Base-by-base conservation (phyloP, 2,888 invertebrate species). In the Tetragonisca angustula region DNA sequence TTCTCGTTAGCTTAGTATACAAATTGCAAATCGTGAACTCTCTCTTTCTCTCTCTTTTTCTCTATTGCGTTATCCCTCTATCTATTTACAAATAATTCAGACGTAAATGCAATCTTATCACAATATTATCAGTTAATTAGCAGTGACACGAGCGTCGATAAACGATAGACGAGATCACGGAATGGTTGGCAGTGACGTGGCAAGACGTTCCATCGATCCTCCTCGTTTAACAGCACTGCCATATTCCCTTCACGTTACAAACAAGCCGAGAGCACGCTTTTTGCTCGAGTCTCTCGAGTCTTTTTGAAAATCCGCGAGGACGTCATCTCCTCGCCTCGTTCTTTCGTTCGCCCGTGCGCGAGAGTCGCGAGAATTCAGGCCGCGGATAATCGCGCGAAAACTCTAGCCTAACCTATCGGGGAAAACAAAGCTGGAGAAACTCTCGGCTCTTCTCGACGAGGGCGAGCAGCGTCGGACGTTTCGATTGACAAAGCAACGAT, bases 61-160 rank as follows among this genome's bases (percentile, higher is more conserved):
- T 67, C 52, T 68, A 59, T 74, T 71, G 71, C 68, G 36, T 36
- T 43, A 52, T 69, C 68, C 64, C 70, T 69, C 17, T 36, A 52
- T 78, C 79, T 87, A 87, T 64, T 81, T 90, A 85, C 72, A 85
- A 68, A 76, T 84, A 80, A 83, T 81, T 84, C 84, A 78, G 76
- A 85, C 84, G 79, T 86, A 88, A 90, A 91, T 91, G 90, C 90
- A 91, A 91, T 82, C 87, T 81, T 91, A 91, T 91, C 91, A 91
- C 91, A 91, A 90, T 88, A 88, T 89, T 86, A 90, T 81, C 67
- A 43, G 43, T 43, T 43, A 43, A 78, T 81, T 76, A 54, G 49
- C 82, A 81, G 71, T 84, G 65, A 52, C 73, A 76, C 64, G 81
- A 72, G 78, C 65, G 56, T 62, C 43, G 71, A 72, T 69, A 43